These are phyloP conservation scores for Caenorhabditis zanzibari DNA, from an alignment of 2,888 invertebrate genomes.

Conservation along the genomic window DNA sequence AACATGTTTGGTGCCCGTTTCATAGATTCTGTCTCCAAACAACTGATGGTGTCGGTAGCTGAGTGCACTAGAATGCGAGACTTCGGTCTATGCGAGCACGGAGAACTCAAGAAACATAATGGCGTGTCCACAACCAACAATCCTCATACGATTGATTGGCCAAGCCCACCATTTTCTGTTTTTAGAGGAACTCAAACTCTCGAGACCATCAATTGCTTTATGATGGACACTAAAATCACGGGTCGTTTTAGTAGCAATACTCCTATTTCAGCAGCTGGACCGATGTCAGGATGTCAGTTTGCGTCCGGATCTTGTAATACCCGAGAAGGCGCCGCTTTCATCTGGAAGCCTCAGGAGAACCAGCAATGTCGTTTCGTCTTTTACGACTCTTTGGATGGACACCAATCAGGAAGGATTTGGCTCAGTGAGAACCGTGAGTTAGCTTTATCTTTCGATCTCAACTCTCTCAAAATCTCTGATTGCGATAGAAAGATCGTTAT, in stretches of 20 bases:
- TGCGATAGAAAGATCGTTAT: background rate
- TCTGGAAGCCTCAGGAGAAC: background rate
- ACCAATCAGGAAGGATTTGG: background rate
- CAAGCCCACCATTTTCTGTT: background rate
- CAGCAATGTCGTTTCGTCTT: background rate
- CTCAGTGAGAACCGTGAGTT: background rate
- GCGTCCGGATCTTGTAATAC: background rate
- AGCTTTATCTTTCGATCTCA: background rate
- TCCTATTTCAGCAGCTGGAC: background rate
- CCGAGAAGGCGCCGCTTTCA: slow-evolving; percentile 3
- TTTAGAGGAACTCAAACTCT: background rate
- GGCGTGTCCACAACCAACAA: slow-evolving; percentile 8
- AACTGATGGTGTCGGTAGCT: background rate
- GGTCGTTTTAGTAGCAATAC: background rate
- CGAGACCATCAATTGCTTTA: background rate
- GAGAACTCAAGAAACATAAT: background rate
- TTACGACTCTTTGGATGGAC: background rate
- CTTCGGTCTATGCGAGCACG: background rate
- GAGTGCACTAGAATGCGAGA: background rate
- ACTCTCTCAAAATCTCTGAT: background rate
- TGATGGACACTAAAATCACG: background rate
- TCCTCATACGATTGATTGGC: slow-evolving; percentile 9
- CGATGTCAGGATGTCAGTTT: background rate
- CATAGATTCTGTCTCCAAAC: background rate
- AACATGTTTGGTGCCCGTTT: background rate